Base-by-base conservation (phyloP, 2,797 vertebrate species). In the Anniella stebbinsi region DNA sequence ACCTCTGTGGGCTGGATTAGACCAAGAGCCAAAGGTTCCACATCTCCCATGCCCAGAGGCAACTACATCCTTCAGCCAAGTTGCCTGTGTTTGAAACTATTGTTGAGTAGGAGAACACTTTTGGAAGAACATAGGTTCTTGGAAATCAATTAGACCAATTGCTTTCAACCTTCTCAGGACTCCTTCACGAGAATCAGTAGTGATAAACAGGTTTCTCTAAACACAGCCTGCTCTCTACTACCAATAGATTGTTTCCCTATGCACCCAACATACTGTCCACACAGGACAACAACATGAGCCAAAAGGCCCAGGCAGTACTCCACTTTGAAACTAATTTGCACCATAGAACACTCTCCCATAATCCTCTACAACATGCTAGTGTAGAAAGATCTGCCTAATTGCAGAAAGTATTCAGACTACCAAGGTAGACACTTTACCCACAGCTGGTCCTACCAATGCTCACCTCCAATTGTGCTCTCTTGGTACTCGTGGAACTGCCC, bases 401-500 rank as follows among this genome's bases (percentile, higher is more conserved):
- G 10, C 8, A 8, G 21, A 23, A n/a, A 54, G 21, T 11, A 17
- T 41, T 18, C 48, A 75, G 36, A 21, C 70, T 17, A 11, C 45
- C 21, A 21, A 21, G 18, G 10, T 23, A 75, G 48, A 25, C 75
- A 8, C 17, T 41, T 78, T 10, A 78, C 30, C 48, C 30, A 63
- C 57, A 13, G n/a, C 21, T 25, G 54, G 38, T 0, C 0, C 1
- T 51, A 73, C 1, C 0, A 54, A 38, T 36, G 4, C 98, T 98
- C 96, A 99, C 99, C 99, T 98, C 99, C 99, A 1, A 99, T 99
- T 72, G 99, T 99, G 98, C 99, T 99, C 97, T 99, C 99, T 96
- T 99, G 99, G 96, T 98, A 99, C 96, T 99, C 99, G 0, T 99
- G 99, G 95, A 99, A 99, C 95, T 99, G 99, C 91, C 99, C 99